A percentile compares a stretch with the other conserved stretches of the same genome.
Conservation (phyloP, 2,797 vertebrate species). For the Cercopithecus mitis region DNA sequence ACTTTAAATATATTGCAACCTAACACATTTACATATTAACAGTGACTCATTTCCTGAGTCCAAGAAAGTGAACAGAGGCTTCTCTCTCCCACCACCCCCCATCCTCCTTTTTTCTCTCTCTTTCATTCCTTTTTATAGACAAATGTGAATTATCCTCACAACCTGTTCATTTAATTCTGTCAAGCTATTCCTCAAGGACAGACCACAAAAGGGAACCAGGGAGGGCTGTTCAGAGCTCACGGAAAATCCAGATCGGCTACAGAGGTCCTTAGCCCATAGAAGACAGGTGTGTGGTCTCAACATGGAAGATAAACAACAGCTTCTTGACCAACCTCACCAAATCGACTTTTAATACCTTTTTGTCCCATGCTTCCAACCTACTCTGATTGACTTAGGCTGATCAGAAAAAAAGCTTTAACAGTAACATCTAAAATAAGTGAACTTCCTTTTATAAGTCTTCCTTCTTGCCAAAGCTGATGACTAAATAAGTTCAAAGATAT, state of each 20-base stretch:
- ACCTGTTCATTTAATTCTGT: background rate
- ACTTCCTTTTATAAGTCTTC: background rate
- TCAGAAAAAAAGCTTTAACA: background rate
- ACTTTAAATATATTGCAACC: background rate
- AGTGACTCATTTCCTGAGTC: background rate
- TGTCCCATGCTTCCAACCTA: background rate
- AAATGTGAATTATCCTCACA: background rate
- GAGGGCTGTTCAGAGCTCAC: background rate
- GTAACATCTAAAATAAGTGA: background rate
- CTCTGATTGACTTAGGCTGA: background rate
- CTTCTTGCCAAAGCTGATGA: background rate
- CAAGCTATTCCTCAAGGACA: background rate
- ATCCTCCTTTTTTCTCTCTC: background rate
- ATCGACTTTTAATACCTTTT: background rate
- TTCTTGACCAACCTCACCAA: background rate
- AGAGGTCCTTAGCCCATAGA: background rate
- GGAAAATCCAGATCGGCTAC: background rate
- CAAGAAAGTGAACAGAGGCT: background rate
- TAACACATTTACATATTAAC: background rate
- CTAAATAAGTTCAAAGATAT: background rate
- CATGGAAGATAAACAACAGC: background rate
- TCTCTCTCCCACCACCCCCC: background rate
- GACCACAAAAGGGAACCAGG: background rate
- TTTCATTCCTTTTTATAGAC: background rate
- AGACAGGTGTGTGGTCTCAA: background rate